These are phyloP conservation scores for Bucorvus abyssinicus DNA, from an alignment of 2,797 vertebrate genomes.

Conservation along the genomic window DNA sequence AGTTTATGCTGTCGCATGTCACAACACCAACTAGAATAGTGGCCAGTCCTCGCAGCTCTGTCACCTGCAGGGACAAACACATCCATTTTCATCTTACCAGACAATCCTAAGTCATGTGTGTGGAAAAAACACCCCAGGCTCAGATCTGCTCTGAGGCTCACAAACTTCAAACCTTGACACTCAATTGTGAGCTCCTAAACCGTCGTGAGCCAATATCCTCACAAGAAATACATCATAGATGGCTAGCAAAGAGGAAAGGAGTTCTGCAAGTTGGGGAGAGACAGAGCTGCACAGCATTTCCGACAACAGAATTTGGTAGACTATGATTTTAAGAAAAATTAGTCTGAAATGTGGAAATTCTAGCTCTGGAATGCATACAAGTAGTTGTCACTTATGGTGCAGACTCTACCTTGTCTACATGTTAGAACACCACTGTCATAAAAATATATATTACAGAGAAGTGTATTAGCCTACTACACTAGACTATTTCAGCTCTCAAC, in stretches of 20 bases:
- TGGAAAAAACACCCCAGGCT: not conserved
- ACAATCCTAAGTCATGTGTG: not conserved
- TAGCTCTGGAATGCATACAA: not conserved
- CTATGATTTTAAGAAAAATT: not conserved
- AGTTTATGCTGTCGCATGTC: conserved; percentile 86
- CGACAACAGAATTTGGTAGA: not conserved
- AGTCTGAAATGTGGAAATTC: not conserved
- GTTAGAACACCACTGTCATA: not conserved
- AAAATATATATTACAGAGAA: not conserved
- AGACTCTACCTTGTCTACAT: not conserved
- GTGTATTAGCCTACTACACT: not conserved
- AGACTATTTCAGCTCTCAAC: not conserved
- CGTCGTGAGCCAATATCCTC: not conserved
- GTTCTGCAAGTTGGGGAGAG: not conserved
- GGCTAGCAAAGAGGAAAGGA: not conserved
- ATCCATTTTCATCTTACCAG: not conserved
- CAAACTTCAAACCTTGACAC: not conserved
- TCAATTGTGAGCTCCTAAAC: not conserved
- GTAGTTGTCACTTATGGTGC: not conserved
- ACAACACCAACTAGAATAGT: conserved; percentile 88
- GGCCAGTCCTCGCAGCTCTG: conserved; percentile 89
- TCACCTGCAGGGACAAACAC: conserved; percentile 80
- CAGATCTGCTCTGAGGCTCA: not conserved
- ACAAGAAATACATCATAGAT: rapidly evolving
- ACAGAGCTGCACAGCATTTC: not conserved